A percentile compares a stretch with the other conserved stretches of the same genome.
Conservation (phyloP, 2,113 vertebrate species). For the Hippocampus mohnikei region DNA sequence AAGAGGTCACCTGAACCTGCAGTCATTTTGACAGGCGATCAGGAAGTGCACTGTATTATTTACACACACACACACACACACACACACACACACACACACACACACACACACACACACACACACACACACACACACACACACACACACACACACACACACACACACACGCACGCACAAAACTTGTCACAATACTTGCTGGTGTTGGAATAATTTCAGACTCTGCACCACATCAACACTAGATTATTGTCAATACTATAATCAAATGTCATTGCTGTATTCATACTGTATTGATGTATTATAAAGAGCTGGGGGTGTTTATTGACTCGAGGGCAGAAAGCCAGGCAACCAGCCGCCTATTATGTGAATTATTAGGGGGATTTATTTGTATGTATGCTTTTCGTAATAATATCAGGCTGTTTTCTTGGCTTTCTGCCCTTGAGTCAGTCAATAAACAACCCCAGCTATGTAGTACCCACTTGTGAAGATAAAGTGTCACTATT, state of each 20-base stretch:
- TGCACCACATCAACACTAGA: neutral
- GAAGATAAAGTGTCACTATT: neutral
- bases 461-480: neutral
- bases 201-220: neutral
- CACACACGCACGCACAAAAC: constrained; percentile 1
- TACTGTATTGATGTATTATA: neutral
- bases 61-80: neutral
- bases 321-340: neutral
- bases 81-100: neutral
- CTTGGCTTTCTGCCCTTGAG: neutral
- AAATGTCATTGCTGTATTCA: neutral
- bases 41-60: neutral
- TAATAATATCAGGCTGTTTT: neutral
- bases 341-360: neutral
- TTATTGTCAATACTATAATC: neutral
- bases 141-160: neutral
- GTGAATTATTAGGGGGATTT: neutral
- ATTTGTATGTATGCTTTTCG: neutral
- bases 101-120: no score
- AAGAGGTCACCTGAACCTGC: constrained; percentile 41
- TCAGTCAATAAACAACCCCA: no score
- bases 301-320: neutral
- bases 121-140: neutral
- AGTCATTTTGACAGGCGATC: constrained; percentile 48
- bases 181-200: neutral